Conservation (phyloP, 2,888 invertebrate species). For the Desoria tigrina region DNA sequence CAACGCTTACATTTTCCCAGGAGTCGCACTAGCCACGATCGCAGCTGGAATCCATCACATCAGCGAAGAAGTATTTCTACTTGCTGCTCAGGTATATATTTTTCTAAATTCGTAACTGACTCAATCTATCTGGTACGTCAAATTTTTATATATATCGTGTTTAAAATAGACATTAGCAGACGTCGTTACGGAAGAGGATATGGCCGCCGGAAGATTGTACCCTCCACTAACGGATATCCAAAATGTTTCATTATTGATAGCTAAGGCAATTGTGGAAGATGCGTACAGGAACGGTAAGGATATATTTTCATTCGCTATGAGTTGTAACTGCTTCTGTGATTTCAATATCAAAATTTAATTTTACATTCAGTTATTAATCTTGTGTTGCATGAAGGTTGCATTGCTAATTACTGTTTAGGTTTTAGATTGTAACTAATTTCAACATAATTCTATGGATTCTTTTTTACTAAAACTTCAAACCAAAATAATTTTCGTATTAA, state of each 20-base stretch:
- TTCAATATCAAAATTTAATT: too few species aligned
- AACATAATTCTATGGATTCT: too few species aligned
- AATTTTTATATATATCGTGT: neutral
- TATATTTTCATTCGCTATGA: neutral
- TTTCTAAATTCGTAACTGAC: neutral
- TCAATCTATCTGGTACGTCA: neutral
- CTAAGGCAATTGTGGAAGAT: slow-evolving; percentile 80
- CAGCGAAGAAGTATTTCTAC: slow-evolving; percentile 88
- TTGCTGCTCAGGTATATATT: slow-evolving; percentile 67
- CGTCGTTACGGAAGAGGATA: slow-evolving; percentile 77
- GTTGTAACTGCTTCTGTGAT: slow-evolving; percentile 13
- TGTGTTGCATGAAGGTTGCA: neutral
- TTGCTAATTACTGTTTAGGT: too few species aligned
- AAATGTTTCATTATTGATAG: slow-evolving; percentile 87
- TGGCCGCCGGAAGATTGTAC: slow-evolving; percentile 85
- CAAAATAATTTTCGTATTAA: slow-evolving; percentile 23
- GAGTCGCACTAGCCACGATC: slow-evolving; percentile 90
- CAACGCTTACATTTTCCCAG: slow-evolving; percentile 96
- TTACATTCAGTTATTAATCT: too few species aligned
- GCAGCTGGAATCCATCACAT: slow-evolving; percentile 90
- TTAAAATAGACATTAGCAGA: slow-evolving; percentile 72
- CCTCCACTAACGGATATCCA: slow-evolving; percentile 82
- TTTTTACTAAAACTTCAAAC: too few species aligned
- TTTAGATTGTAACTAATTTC: too few species aligned
- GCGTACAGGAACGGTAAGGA: slow-evolving; percentile 84